Conservation (phyloP, 1,140 invertebrate genomes). For the Rhyzopertha dominica region DNA sequence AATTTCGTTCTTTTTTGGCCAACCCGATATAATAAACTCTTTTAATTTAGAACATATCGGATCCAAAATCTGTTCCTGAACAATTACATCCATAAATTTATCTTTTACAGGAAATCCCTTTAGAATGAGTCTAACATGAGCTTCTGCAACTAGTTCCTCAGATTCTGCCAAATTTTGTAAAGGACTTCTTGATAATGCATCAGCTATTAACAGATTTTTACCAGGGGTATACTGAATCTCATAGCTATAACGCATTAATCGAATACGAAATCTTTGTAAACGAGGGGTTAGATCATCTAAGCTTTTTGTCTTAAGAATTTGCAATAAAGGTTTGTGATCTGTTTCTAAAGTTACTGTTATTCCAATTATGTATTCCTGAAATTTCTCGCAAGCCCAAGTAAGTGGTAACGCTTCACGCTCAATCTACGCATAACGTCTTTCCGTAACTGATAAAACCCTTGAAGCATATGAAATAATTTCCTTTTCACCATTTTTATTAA, state of each 20-base stretch:
- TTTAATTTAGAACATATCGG: slow-evolving; percentile 16
- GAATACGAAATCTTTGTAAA: slow-evolving; percentile 41
- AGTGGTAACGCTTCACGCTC: too few relatives aligned
- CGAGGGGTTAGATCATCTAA: slow-evolving; percentile 38
- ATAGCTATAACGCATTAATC: slow-evolving; percentile 41
- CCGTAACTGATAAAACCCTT: too few relatives aligned
- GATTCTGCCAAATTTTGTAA: neutral
- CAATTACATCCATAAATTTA: slow-evolving; percentile 15
- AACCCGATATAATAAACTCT: slow-evolving; percentile 15
- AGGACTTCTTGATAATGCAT: slow-evolving; percentile 32
- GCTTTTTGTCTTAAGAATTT: slow-evolving; percentile 25
- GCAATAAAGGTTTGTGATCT: slow-evolving; percentile 37
- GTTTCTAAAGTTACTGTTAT: slow-evolving; percentile 29
- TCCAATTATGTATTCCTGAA: slow-evolving; percentile 27
- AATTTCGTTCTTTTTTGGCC: slow-evolving; percentile 17
- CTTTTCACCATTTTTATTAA: neutral
- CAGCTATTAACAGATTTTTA: slow-evolving; percentile 35
- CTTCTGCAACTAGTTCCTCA: too few relatives aligned
- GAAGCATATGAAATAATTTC: neutral
- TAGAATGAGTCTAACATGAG: neutral
- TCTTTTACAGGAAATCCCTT: slow-evolving; percentile 13
- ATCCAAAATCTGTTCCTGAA: slow-evolving; percentile 19
- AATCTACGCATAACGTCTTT: too few relatives aligned
- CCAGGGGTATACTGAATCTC: slow-evolving; percentile 34
- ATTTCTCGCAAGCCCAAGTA: slow-evolving; percentile 1